Percentiles rank a stretch among this genome's conserved stretches.
These are phyloP conservation scores for Diorhabda elongata DNA, from an alignment of 1,140 invertebrate species.

Conservation along the genomic window DNA sequence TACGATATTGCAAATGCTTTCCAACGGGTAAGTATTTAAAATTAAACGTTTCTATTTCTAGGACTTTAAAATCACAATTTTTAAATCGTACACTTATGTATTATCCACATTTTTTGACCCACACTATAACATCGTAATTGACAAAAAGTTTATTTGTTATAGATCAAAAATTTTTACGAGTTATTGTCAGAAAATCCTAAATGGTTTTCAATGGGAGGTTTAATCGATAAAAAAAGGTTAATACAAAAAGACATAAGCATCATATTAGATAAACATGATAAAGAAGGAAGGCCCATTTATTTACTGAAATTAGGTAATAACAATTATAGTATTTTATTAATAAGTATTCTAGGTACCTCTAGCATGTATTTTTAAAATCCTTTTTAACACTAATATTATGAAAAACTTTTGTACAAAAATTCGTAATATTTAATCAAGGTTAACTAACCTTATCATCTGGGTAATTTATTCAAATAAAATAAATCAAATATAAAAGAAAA, in stretches of 20 bases:
- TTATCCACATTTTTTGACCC: neutral
- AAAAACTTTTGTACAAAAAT: neutral
- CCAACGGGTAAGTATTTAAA: conserved; percentile 30
- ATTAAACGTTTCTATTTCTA: neutral
- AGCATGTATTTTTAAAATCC: neutral
- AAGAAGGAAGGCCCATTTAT: conserved; percentile 42
- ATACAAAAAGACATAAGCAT: conserved; percentile 38
- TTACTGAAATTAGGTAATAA: conserved; percentile 40
- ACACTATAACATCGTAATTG: neutral
- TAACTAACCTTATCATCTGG: neutral
- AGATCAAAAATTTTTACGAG: conserved; percentile 42
- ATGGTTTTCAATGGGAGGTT: conserved; percentile 40
- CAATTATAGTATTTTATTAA: neutral
- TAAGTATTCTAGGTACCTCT: neutral
- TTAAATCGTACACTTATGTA: neutral
- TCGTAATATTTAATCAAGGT: neutral
- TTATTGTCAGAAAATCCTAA: conserved; percentile 36
- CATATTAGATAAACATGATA: conserved; percentile 37
- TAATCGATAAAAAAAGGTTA: conserved; percentile 32
- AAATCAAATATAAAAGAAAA: too few relatives aligned
- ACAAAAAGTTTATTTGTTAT: conserved; percentile 14
- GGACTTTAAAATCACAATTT: neutral
- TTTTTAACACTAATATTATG: neutral
- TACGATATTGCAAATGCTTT: conserved; percentile 41
- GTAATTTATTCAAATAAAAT: too few relatives aligned